Base-by-base conservation (phyloP, 2,888 invertebrate genomes). In the Coelogynopora nodosa region DNA sequence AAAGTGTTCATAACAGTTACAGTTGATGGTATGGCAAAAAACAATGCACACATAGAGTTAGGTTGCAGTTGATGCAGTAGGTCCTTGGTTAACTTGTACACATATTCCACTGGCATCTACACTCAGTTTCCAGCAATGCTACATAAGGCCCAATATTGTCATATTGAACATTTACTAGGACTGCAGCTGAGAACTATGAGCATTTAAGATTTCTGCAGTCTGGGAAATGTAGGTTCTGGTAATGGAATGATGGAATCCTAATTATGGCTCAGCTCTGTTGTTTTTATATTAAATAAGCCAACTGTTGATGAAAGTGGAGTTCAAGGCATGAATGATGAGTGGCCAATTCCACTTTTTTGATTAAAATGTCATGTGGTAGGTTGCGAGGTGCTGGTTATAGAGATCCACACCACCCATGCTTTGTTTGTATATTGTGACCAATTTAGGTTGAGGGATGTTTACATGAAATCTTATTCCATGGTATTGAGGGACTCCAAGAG, bases 291-390 rank as follows among this genome's bases (percentile, higher is more conserved):
- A 82, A 30, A 82, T 82, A 31, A 82, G 30, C 27, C 82, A 82
- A 82, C 82, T 29, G 82, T 82, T 82, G 82, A 31, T 31, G 29
- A 29, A n/a, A n/a, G n/a, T n/a, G 18, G 18, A 49, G 49, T 49
- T 18, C 49, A 49, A 49, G 49, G 49, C 49, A 49, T 49, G 49
- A 13, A 49, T 49, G 18, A 49, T 49, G 49, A 49, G 49, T 18
- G 49, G 49, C 49, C 49, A n/a, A n/a, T n/a, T n/a, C n/a, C n/a
- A n/a, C n/a, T n/a, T n/a, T n/a, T n/a, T n/a, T n/a, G n/a, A n/a
- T n/a, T n/a, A n/a, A n/a, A n/a, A n/a, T n/a, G n/a, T n/a, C 5
- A 49, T 49, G 18, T 49, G 49, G 49, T 49, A 49, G 49, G 49
- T 18, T 49, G 18, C 49, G 18, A 49, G 5, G 5, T 49, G 49